Evolutionary conservation across 1,140 invertebrate genomes (phyloP).

Genomic region (Metopolophium dirhodum): DNA sequence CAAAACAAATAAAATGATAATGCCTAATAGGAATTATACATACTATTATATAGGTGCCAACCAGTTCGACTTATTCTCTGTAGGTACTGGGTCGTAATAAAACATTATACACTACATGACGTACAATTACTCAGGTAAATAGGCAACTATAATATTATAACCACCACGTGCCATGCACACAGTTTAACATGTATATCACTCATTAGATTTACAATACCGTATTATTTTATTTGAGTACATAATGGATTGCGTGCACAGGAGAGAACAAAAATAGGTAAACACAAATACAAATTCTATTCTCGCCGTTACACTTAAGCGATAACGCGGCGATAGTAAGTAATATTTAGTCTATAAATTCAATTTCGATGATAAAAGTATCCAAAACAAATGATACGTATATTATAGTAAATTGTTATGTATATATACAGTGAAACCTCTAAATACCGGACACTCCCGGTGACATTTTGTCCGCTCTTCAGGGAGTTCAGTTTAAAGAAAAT

Average conservation of each 20-base stretch:
- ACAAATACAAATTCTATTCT: background rate
- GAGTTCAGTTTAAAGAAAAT: too few relatives aligned
- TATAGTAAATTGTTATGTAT: background rate
- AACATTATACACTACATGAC: background rate
- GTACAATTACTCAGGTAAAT: background rate
- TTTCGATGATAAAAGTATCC: background rate
- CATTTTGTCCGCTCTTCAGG: too few relatives aligned
- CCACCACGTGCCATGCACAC: background rate
- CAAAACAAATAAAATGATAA: background rate
- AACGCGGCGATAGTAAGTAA: background rate
- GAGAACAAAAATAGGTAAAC: background rate
- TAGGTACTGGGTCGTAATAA: background rate
- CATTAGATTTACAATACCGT: conserved; percentile 3
- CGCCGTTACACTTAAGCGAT: background rate
- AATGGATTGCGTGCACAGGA: background rate
- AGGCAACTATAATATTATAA: background rate
- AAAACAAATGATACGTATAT: background rate
- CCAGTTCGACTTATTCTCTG: background rate
- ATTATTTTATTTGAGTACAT: conserved; percentile 14
- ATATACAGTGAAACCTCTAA: too few relatives aligned
- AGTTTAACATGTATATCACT: background rate
- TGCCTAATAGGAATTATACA: background rate
- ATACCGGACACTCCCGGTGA: too few relatives aligned
- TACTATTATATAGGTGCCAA: background rate
- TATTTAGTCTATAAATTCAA: background rate